Base-by-base conservation (phyloP, 2,888 invertebrate genomes). In the Cephonodes hylas region DNA sequence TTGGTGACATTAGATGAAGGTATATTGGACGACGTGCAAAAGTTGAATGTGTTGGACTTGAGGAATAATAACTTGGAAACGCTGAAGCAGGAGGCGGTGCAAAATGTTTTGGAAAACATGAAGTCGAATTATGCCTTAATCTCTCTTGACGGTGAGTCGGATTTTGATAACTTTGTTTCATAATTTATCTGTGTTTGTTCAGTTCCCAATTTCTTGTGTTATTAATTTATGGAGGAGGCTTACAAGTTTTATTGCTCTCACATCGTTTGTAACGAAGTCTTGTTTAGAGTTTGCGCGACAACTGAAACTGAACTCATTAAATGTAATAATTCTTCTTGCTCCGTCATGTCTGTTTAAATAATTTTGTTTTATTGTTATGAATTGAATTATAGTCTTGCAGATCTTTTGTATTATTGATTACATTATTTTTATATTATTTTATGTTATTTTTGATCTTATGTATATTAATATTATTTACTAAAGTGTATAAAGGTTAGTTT, bases 21-120 rank as follows among this genome's bases (percentile, higher is more conserved):
- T 53, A 93, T 96, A 64, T 93, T 97, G 71, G 94, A 94, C 65
- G 96, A 95, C 64, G 94, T 96, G 59, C 94, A 95, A 60, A 94
- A 94, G 73, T 93, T 97, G 71, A 94, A 94, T 80, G 94, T 95
- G 80, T 93, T 97, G 79, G 96, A 97, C 88, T 93, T 97, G 70
- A 94, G 96, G 79, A 94, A 95, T 76, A 97, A 97, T 88, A 91
- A 93, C 67, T 93, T 97, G 79, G 95, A 95, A 82, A 96, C 96
- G 62, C 89, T 97, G 78, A 95, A 95, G 69, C 94, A 94, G 82
- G 95, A 95, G 80, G 95, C 95, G 71, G 90, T 96, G 69, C 93
- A 94, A 77, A 96, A 95, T 71, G 93, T 96, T 84, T 89, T 96
- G 80, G 95, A 95, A 80, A 96, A 96, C 84, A 88, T 92, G 86